phyloP scores from a whole-genome alignment of 30 jellyfish, hydroid and myxozoan genomes.

The Hydractinia echinata region DNA sequence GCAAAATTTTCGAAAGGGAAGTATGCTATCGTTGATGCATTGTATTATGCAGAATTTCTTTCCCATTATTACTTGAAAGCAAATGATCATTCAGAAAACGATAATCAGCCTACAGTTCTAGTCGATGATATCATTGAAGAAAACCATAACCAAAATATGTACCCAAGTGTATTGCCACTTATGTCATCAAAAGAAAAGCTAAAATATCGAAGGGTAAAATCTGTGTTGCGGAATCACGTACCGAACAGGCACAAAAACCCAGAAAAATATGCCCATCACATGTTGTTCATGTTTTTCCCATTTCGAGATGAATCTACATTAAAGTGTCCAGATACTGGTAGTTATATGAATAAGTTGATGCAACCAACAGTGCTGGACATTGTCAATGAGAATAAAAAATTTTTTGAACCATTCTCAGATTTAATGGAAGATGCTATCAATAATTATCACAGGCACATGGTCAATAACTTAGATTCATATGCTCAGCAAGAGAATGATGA shows the following conservation, averaged over 20 bases:
- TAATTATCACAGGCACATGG: no score
- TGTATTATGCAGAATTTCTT: conserved; percentile 19
- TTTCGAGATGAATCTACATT: no score
- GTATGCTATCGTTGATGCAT: neutral
- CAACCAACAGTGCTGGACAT: no score
- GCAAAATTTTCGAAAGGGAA: neutral
- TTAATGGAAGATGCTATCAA: no score
- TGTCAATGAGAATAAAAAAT: no score
- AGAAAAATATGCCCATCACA: conserved; percentile 24
- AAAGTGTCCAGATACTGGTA: no score
- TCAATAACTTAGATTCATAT: no score
- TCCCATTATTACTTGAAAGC: neutral
- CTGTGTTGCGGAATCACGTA: neutral
- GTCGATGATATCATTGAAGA: neutral
- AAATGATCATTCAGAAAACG: neutral
- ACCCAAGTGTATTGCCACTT: neutral
- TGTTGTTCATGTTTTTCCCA: conserved; percentile 20
- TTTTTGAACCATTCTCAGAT: no score
- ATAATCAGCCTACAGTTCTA: neutral
- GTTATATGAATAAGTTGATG: no score
- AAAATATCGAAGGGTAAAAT: neutral
- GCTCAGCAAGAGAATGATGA: no score
- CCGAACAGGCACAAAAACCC: neutral
- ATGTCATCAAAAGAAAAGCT: neutral
- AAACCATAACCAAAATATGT: neutral